Conservation (phyloP, 2,113 vertebrate species). For the Leucopsar rothschildi region DNA sequence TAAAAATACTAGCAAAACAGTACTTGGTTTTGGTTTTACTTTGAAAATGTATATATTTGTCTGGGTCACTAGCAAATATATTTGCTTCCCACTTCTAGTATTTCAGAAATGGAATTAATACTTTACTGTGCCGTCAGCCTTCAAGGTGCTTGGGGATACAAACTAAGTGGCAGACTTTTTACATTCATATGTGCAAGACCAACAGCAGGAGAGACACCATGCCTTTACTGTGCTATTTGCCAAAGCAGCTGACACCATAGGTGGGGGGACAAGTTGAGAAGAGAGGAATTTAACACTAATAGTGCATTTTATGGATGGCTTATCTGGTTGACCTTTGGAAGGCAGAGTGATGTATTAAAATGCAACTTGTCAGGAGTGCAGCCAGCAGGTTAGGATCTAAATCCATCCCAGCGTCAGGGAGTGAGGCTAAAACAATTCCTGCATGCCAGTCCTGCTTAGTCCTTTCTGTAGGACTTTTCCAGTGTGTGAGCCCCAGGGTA, state of each 20-base stretch:
- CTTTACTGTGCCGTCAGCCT: not conserved
- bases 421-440: not conserved
- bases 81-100: not conserved
- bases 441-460: not conserved
- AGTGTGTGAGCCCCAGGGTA: not conserved
- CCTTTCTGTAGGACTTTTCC: not conserved
- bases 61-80: not conserved
- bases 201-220: not conserved
- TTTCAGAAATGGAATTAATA: not conserved
- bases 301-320: not conserved
- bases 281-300: not conserved
- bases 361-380: not conserved
- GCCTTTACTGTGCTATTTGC: not conserved
- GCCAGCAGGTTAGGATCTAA: not conserved
- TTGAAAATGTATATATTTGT: not conserved
- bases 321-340: slow-evolving; percentile 4
- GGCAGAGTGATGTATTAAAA: not conserved
- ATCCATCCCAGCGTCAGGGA: not conserved
- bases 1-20: not conserved
- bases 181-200: fast-evolving
- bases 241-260: not conserved
- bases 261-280: not conserved
- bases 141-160: not conserved
- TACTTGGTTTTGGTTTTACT: not conserved
- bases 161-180: not conserved